A percentile compares a stretch with the other conserved stretches of the same genome.
phyloP scores from a whole-genome alignment of 1,140 invertebrate genomes.

The Tetramorium parvispinum region DNA sequence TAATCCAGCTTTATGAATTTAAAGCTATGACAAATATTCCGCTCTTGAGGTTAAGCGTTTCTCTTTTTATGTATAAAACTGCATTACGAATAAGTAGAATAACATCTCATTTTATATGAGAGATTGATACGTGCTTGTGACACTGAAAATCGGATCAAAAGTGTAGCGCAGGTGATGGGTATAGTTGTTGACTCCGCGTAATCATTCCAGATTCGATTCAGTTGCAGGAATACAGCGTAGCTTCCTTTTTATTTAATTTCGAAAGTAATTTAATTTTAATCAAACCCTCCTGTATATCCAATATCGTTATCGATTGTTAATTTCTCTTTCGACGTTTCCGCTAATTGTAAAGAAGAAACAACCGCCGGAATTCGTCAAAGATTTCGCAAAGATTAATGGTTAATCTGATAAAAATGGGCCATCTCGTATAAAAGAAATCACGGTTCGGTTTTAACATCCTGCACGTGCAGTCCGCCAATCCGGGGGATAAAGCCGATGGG shows the following conservation, averaged over 20 bases:
- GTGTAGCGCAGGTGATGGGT: background rate
- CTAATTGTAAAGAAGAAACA: background rate
- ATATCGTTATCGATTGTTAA: background rate
- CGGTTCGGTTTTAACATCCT: conserved; percentile 17
- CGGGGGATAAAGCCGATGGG: conserved; percentile 15
- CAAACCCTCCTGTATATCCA: background rate
- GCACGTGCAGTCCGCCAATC: background rate
- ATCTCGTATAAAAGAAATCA: conserved; percentile 17
- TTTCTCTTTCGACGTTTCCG: background rate
- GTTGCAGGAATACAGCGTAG: background rate
- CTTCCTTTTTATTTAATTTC: background rate
- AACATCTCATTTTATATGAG: conserved; percentile 11
- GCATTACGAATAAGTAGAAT: conserved; percentile 31
- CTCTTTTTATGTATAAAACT: conserved; percentile 9
- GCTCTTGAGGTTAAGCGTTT: background rate
- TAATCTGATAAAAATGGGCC: background rate
- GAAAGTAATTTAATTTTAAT: conserved; percentile 10
- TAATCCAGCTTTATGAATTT: conserved; percentile 36
- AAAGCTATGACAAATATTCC: background rate
- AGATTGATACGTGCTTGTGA: conserved; percentile 13
- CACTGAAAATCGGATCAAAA: conserved; percentile 10
- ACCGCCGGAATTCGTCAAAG: conserved; percentile 1
- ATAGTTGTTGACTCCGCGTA: background rate
- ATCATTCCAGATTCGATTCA: conserved; percentile 12
- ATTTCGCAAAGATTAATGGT: conserved; percentile 13